Conservation (phyloP, 1,140 invertebrate species). For the Parasteatoda tepidariorum region DNA sequence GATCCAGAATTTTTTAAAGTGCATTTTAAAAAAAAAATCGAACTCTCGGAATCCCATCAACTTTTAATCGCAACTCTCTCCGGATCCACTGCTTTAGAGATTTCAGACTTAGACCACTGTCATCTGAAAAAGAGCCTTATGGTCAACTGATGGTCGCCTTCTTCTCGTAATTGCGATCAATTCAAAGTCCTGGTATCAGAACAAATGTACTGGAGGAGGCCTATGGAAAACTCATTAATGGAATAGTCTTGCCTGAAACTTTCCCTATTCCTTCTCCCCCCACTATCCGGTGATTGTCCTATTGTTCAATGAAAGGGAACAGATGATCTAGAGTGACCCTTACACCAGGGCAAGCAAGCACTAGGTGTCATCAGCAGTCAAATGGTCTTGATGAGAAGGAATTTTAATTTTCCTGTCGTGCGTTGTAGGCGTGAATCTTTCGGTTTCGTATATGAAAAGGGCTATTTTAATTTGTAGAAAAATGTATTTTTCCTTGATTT, state of each 20-base stretch:
- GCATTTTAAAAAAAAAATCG: neutral
- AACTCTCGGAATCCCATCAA: neutral
- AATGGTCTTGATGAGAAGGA: constrained; percentile 29
- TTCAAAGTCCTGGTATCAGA: constrained; percentile 39
- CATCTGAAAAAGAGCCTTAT: neutral
- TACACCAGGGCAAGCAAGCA: neutral
- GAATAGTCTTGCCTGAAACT: constrained; percentile 1
- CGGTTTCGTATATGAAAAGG: too few species aligned
- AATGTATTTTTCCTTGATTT: too few species aligned
- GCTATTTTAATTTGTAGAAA: too few species aligned
- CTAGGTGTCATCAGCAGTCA: constrained; percentile 28
- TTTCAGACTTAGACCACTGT: neutral
- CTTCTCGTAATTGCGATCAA: constrained; percentile 28
- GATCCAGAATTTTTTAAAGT: too few species aligned
- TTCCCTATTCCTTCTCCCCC: too few species aligned
- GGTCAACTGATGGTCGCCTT: constrained; percentile 24
- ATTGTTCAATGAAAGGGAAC: too few species aligned
- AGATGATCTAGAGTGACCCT: too few species aligned
- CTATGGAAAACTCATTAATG: constrained; percentile 40
- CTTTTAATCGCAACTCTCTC: neutral
- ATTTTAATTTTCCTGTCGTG: too few species aligned
- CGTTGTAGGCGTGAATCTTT: too few species aligned
- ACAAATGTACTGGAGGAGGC: constrained; percentile 35
- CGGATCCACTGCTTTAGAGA: neutral
- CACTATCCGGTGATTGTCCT: constrained; percentile 8